These are phyloP conservation scores for Pardalotus punctatus DNA, from an alignment of 2,113 vertebrate species.

Conservation along the genomic window DNA sequence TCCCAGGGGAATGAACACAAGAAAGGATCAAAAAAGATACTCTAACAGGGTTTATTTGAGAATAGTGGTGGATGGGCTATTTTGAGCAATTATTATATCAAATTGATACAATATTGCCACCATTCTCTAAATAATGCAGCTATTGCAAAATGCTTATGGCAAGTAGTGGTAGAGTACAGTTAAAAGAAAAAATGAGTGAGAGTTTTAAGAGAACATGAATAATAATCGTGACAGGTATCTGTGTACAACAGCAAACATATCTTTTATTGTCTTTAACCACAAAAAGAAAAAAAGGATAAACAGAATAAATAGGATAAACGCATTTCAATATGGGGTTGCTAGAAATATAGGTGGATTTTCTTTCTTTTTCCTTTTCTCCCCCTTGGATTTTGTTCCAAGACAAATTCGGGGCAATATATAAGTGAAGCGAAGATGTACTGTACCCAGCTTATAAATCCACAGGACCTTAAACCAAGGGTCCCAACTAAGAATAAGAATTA, in stretches of 20 bases:
- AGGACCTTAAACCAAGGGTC: background rate
- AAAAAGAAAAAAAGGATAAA: background rate
- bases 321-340: background rate
- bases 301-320: background rate
- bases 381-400: background rate
- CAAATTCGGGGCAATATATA: background rate
- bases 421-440: background rate
- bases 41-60: slow-evolving; percentile 25
- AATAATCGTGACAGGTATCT: background rate
- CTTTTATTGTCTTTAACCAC: background rate
- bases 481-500: background rate
- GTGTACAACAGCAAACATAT: background rate
- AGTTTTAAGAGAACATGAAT: background rate
- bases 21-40: slow-evolving; percentile 31
- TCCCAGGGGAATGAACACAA: slow-evolving; percentile 32
- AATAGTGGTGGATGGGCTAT: background rate
- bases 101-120: background rate
- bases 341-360: background rate
- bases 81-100: slow-evolving; percentile 23
- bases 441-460: background rate
- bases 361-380: background rate
- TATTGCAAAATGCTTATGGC: background rate
- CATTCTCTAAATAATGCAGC: background rate
- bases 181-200: background rate
- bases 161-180: background rate